Conservation (phyloP, 2,113 vertebrate species). For the Ovibos moschatus region DNA sequence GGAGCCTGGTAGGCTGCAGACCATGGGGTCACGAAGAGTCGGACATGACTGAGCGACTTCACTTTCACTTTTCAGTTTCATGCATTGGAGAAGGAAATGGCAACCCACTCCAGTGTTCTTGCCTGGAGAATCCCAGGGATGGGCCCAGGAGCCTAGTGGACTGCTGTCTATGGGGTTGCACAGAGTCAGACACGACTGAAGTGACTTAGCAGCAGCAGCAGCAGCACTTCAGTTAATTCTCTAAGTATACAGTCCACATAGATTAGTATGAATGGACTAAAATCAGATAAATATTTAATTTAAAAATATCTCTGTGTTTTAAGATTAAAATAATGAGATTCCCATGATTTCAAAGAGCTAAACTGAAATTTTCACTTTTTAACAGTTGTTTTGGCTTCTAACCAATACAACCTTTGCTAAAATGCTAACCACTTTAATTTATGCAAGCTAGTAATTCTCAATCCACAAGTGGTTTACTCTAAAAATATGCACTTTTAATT, state of each 20-base stretch:
- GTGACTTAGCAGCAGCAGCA: no score
- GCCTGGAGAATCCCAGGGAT: no score
- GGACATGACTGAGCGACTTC: no score
- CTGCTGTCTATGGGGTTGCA: no score
- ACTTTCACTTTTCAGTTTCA: no score
- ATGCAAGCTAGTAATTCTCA: background rate
- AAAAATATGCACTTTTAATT: constrained; percentile 33
- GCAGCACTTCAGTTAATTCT: background rate
- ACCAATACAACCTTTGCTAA: background rate
- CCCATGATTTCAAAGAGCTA: background rate
- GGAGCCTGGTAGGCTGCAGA: no score
- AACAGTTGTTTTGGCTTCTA: constrained; percentile 36
- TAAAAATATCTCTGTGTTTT: background rate
- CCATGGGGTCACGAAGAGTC: no score
- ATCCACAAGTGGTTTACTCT: constrained; percentile 18
- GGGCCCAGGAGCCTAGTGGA: no score
- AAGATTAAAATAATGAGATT: background rate
- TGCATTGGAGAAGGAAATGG: no score
- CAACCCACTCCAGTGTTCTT: no score
- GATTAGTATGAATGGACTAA: background rate
- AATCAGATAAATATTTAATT: background rate
- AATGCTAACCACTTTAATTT: constrained; percentile 40
- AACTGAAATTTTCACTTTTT: constrained; percentile 3
- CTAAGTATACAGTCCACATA: background rate
- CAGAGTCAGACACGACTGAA: no score